Base-by-base conservation (phyloP, 2,797 vertebrate species). In the Podarcis lilfordi region DNA sequence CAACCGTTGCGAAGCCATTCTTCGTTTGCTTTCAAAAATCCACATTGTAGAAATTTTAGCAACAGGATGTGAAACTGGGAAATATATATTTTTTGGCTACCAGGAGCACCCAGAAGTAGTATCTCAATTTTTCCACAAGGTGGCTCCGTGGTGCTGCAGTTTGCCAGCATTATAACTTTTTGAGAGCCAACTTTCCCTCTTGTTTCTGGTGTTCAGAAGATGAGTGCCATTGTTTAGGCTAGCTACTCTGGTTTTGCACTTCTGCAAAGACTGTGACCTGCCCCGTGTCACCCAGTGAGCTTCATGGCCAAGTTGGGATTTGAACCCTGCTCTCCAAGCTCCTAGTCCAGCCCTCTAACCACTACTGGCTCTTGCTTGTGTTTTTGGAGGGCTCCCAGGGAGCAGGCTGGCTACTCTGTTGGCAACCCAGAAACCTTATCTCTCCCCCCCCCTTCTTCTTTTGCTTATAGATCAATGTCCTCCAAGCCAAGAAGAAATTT, bases 401-500 rank as follows among this genome's bases (percentile, higher is more conserved):
- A 3, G 1, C 78, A 4, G 1, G 3, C 15, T 5, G 0, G 6
- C n/a, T 71, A 23, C 4, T 78, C 59, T 17, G 61, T 69, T 25
- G 32, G 61, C 59, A 82, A 80, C 43, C 32, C 71, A 27, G 92
- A 50, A 19, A 10, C 5, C 32, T 85, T 3, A 40, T 17, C 32
- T 32, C 32, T 32, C 64, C 15, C 8, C 2, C 4, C 8, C 17
- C 32, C 35, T 0, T n/a, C 0, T 23, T 93, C 89, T 76, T 79
- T 55, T 83, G 68, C 40, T 89, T 91, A 1, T 95, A 99, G 99
- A 99, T 99, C 93, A 99, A 99, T 0, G 99, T 99, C 43, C 98
- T 99, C 76, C 99, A 99, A 93, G 98, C 98, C 32, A 99, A 99
- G 97, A 99, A 99, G 97, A 99, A 99, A 90, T 99, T 99, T 84